Percentiles rank a stretch among this genome's conserved stretches.
These are phyloP conservation scores for Xenopus petersii DNA, from an alignment of 2,797 vertebrate genomes.

Conservation along the genomic window DNA sequence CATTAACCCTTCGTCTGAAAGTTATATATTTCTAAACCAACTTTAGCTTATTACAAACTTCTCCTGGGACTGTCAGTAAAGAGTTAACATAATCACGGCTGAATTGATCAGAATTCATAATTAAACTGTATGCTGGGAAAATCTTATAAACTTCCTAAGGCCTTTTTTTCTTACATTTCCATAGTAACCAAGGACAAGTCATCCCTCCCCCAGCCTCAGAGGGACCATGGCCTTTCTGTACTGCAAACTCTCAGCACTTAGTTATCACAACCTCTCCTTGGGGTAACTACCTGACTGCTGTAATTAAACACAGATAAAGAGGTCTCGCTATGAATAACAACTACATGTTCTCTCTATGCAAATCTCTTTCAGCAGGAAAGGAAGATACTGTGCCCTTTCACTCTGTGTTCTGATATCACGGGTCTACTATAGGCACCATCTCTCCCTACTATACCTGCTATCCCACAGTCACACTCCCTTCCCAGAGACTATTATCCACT, in stretches of 20 bases:
- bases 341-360: neutral
- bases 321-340: constrained; percentile 5
- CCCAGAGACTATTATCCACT: no score
- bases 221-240: neutral
- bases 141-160: neutral
- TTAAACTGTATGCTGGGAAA: neutral
- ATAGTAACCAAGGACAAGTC: neutral
- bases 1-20: no score
- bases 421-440: no score
- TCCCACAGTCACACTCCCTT: no score
- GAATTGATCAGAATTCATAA: neutral
- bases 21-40: no score
- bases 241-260: neutral
- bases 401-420: no score
- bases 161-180: neutral
- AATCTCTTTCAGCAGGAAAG: neutral
- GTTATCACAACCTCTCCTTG: neutral
- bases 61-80: neutral
- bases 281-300: constrained; percentile 12
- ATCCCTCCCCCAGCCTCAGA: neutral
- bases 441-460: no score
- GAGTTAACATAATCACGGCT: neutral
- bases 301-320: neutral
- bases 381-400: no score
- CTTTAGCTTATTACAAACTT: neutral